Evolutionary conservation across 2,888 invertebrate genomes (phyloP).

Genomic region (Nymphalis c-album): DNA sequence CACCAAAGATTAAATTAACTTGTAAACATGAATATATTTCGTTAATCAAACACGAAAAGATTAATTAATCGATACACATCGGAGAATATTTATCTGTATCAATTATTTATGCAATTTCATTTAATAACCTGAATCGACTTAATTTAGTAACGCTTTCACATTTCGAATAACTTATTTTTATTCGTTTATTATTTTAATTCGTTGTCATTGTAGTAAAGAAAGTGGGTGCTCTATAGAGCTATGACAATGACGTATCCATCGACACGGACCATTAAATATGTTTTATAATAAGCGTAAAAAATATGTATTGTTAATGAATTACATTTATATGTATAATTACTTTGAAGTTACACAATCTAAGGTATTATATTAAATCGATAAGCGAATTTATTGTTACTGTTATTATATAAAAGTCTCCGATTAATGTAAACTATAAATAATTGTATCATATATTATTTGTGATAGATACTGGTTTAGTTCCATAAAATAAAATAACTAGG

Average conservation of each 20-base stretch:
- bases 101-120: constrained; percentile 6
- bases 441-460: too few relatives aligned
- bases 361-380: too few relatives aligned
- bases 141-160: constrained; percentile 27
- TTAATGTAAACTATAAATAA: too few relatives aligned
- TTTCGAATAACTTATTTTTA: constrained; percentile 21
- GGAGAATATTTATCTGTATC: constrained; percentile 16
- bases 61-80: constrained; percentile 10
- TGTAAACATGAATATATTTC: neutral
- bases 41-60: neutral
- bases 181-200: constrained; percentile 19
- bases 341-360: too few relatives aligned
- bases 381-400: too few relatives aligned
- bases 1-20: neutral
- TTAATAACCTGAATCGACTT: constrained; percentile 19
- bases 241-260: too few relatives aligned
- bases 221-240: neutral
- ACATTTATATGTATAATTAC: too few relatives aligned
- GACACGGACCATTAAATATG: neutral
- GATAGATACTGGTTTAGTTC: too few relatives aligned
- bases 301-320: too few relatives aligned
- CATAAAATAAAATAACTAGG: too few relatives aligned
- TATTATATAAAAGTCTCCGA: too few relatives aligned
- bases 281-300: neutral
- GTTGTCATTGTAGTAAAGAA: constrained; percentile 1